phyloP scores from a whole-genome alignment of 1,140 invertebrate species.

The Drosophila rhopaloa region DNA sequence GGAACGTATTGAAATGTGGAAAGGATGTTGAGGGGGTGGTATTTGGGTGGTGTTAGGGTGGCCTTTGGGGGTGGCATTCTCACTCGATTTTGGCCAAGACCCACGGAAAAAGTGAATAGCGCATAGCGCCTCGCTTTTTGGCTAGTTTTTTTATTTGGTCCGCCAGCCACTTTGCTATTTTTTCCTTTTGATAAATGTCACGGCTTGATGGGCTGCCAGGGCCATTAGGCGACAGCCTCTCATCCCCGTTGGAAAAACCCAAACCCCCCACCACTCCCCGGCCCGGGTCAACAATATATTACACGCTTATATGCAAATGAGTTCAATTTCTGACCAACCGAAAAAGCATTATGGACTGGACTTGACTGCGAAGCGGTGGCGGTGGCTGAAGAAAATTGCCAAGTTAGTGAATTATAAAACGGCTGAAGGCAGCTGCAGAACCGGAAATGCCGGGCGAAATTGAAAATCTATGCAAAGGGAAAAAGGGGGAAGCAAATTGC shows the following conservation, averaged over 20 bases:
- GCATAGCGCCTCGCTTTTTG: slow-evolving; percentile 11
- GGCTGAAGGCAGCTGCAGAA: slow-evolving; percentile 11
- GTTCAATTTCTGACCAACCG: slow-evolving; percentile 61
- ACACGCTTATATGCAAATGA: slow-evolving; percentile 68
- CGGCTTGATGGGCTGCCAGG: slow-evolving; percentile 64
- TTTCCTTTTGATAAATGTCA: slow-evolving; percentile 61
- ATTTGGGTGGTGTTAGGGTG: too few species aligned
- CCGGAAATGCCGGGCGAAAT: slow-evolving; percentile 20
- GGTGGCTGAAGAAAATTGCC: slow-evolving; percentile 44
- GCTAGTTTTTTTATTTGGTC: slow-evolving; percentile 18
- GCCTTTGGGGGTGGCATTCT: slow-evolving; percentile 6
- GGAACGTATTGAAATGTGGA: slow-evolving; percentile 4
- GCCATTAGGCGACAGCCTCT: slow-evolving; percentile 54
- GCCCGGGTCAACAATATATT: slow-evolving; percentile 55
- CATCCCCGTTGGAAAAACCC: too few species aligned
- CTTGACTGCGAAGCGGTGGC: slow-evolving; percentile 20
- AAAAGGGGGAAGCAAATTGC: slow-evolving; percentile 17
- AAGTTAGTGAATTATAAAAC: slow-evolving; percentile 59
- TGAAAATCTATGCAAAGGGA: slow-evolving; percentile 44
- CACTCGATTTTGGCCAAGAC: slow-evolving; percentile 30
- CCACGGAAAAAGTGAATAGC: slow-evolving; percentile 24
- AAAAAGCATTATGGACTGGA: slow-evolving; percentile 52
- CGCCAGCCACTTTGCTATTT: slow-evolving; percentile 11
- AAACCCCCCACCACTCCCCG: too few species aligned
- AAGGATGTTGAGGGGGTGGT: slow-evolving; percentile 10